Base-by-base conservation (phyloP, 1,140 invertebrate genomes). In the Oryctes rhinoceros region DNA sequence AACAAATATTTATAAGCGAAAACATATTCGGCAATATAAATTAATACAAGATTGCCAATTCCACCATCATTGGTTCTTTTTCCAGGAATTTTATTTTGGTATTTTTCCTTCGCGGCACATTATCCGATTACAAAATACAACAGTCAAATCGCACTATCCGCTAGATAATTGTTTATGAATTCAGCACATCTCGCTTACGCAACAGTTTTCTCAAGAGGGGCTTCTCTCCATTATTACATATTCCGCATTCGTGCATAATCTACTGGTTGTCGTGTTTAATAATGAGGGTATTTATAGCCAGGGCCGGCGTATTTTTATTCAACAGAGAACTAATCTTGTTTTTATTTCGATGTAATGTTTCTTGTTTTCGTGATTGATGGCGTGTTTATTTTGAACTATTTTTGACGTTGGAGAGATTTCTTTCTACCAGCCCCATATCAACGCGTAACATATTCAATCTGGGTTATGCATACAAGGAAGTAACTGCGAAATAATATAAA, bases 231-330 rank as follows among this genome's bases (percentile, higher is more conserved):
- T 71, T 44, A 71, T 71, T 71, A 71, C 65, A 71, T 71, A 71
- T 71, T 71, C 65, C 24, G 24, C 20, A 71, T 71, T 71, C 65
- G 65, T 71, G 65, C 24, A 71, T 71, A 71, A 71, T 71, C 65
- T 24, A 37, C 65, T 18, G 35, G 24, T 24, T 15, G 65, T 24
- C 35, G 24, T 71, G 65, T 15, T 71, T 71, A 71, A 71, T 37
- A 37, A 71, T 37, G 65, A 71, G 65, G 11, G 18, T 71, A 71
- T 71, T 18, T 59, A 18, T 59, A 59, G 53, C 18, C 15, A 59
- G n/a, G 53, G 18, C 53, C 15, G 53, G 5, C 13, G 15, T 59
- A 18, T 59, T n/a, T 7, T 59, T 59, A n/a, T 59, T 59, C 53
- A 59, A 59, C 53, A 59, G 15, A n/a, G 53, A 7, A 59, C 18